phyloP scores from a whole-genome alignment of 2,888 invertebrate genomes.

The Stenchaetothrips biformis region DNA sequence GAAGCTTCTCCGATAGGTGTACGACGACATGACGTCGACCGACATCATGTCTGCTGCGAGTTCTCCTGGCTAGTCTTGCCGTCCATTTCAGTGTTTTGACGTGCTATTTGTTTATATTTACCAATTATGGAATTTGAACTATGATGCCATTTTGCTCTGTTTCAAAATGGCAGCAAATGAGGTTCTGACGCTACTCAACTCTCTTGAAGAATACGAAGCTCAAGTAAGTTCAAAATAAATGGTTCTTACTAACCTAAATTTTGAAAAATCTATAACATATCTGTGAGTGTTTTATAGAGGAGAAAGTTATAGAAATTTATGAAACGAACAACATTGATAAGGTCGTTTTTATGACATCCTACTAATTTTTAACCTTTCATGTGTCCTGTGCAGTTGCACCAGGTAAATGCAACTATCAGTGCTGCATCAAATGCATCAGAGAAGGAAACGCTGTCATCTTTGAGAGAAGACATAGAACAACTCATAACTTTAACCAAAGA shows the following conservation, averaged over 20 bases:
- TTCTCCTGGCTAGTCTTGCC: too few species aligned
- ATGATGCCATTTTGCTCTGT: too few species aligned
- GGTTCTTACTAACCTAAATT: background rate
- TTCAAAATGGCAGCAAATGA: too few species aligned
- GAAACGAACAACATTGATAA: too few species aligned
- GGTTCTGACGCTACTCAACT: conserved; percentile 41
- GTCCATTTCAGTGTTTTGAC: too few species aligned
- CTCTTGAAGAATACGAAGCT: conserved; percentile 48
- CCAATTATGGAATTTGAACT: too few species aligned
- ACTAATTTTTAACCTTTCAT: too few species aligned
- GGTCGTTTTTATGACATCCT: too few species aligned
- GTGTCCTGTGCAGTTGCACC: background rate
- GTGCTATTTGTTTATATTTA: too few species aligned
- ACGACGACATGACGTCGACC: too few species aligned
- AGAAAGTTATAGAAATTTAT: background rate
- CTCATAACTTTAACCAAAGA: conserved; percentile 64
- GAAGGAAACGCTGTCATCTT: conserved; percentile 54
- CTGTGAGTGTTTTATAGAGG: background rate
- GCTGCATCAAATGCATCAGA: conserved; percentile 43
- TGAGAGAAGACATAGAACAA: conserved; percentile 62
- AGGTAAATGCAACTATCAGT: background rate
- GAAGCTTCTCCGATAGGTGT: too few species aligned
- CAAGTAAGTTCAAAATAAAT: conserved; percentile 43
- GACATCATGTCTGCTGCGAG: too few species aligned
- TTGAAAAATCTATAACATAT: background rate